phyloP scores from a whole-genome alignment of 2,888 invertebrate species.

The Allophyes oxyacanthae region DNA sequence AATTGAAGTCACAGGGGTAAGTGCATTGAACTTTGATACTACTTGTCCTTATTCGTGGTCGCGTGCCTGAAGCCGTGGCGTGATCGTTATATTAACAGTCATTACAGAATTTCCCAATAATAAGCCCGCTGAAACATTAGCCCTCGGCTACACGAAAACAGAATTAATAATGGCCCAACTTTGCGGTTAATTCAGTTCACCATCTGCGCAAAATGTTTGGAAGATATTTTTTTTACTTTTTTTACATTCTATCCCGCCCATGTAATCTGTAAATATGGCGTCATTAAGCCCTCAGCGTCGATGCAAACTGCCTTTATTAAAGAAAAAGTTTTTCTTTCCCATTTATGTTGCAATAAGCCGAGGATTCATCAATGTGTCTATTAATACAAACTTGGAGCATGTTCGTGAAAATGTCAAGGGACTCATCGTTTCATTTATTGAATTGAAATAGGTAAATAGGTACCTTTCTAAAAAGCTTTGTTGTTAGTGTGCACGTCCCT shows the following conservation, averaged over 20 bases:
- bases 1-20: conserved; percentile 40
- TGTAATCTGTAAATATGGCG: conserved; percentile 73
- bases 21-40: conserved; percentile 72
- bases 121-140: conserved; percentile 83
- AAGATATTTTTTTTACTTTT: conserved; percentile 56
- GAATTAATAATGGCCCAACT: conserved; percentile 85
- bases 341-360: conserved; percentile 52
- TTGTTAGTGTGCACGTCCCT: conserved; percentile 14
- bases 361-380: conserved; percentile 84
- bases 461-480: conserved; percentile 13
- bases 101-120: conserved; percentile 87
- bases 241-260: conserved; percentile 67
- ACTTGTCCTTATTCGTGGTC: conserved; percentile 70
- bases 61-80: conserved; percentile 79
- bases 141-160: conserved; percentile 81
- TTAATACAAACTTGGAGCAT: conserved; percentile 66
- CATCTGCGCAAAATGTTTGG: conserved; percentile 79
- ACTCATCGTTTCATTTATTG: conserved; percentile 83
- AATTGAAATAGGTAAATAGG: conserved; percentile 64
- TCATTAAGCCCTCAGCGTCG: conserved; percentile 66
- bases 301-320: conserved; percentile 64
- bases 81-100: conserved; percentile 84
- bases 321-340: conserved; percentile 54
- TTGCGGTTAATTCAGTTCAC: conserved; percentile 78
- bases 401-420: conserved; percentile 61